phyloP scores from a whole-genome alignment of 2,797 vertebrate genomes.

The Sebastes wilsoni region DNA sequence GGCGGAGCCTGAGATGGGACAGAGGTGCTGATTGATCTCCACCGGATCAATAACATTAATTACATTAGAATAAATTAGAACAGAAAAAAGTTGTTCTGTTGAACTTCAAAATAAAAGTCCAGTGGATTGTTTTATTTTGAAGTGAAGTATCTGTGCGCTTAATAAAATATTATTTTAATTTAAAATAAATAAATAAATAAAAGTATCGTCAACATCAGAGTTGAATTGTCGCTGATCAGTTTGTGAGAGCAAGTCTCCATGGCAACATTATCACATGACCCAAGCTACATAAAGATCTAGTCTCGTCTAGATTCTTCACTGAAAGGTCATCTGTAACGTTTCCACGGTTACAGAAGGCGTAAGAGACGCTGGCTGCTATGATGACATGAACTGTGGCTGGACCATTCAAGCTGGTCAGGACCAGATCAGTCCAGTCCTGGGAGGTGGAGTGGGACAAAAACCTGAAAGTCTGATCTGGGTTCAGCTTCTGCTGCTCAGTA shows the following conservation, averaged over 20 bases:
- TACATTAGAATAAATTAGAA: conserved; percentile 1
- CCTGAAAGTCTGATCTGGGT: neutral
- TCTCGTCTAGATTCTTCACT: neutral
- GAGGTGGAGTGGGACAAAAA: neutral
- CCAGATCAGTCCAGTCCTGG: neutral
- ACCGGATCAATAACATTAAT: conserved; percentile 11
- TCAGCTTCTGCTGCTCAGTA: neutral
- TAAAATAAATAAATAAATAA: conserved; percentile 49
- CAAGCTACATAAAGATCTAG: neutral
- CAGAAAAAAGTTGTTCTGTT: neutral
- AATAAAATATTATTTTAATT: conserved; percentile 19
- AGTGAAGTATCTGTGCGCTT: conserved; percentile 10
- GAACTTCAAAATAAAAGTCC: conserved; percentile 34
- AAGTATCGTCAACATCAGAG: neutral
- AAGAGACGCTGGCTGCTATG: conserved; percentile 2
- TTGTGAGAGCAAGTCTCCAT: neutral
- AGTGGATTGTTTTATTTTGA: neutral
- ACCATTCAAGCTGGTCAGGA: neutral
- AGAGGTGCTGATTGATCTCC: neutral
- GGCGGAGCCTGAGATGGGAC: conserved; percentile 6
- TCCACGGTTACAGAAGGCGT: conserved; percentile 28
- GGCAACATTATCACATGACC: conserved; percentile 11
- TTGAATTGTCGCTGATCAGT: neutral
- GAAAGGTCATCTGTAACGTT: conserved; percentile 4
- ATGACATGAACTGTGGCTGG: neutral